Percentiles rank a stretch among this genome's conserved stretches.
phyloP scores from a whole-genome alignment of 1,140 invertebrate genomes.

The Diachasmimorpha longicaudata region DNA sequence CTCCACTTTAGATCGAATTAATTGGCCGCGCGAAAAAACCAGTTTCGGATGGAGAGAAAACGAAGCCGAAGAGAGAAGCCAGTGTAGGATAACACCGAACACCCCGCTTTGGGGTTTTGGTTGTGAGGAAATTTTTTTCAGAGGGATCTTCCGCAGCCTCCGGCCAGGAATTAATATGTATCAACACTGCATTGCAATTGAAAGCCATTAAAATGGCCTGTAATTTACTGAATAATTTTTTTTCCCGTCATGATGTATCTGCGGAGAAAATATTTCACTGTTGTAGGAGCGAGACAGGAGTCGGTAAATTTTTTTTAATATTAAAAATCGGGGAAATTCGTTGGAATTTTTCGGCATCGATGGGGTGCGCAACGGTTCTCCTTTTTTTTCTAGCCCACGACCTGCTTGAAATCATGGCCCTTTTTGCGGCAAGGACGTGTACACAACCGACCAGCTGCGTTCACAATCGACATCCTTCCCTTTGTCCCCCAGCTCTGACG shows the following conservation, averaged over 20 bases:
- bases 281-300: background rate
- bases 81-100: background rate
- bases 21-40: conserved; percentile 37
- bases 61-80: background rate
- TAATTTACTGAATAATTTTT: background rate
- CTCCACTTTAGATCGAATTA: conserved; percentile 34
- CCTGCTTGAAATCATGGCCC: conserved; percentile 18
- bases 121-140: conserved; percentile 15
- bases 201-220: background rate
- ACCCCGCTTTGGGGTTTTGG: background rate
- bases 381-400: conserved; percentile 23
- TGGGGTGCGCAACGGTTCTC: conserved; percentile 7
- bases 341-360: background rate
- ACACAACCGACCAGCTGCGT: conserved; percentile 36
- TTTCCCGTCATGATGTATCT: no score
- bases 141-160: conserved; percentile 11
- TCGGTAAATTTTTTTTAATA: background rate
- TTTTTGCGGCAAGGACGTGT: conserved; percentile 39
- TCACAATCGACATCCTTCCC: conserved; percentile 42
- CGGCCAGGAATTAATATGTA: conserved; percentile 7
- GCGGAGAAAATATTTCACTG: no score
- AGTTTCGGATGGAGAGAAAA: conserved; percentile 31
- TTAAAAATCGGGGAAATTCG: background rate
- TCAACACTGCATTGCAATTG: conserved; percentile 2
- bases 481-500: conserved; percentile 31